These are phyloP conservation scores for Apolygus lucorum DNA, from an alignment of 1,140 invertebrate genomes.

Conservation along the genomic window DNA sequence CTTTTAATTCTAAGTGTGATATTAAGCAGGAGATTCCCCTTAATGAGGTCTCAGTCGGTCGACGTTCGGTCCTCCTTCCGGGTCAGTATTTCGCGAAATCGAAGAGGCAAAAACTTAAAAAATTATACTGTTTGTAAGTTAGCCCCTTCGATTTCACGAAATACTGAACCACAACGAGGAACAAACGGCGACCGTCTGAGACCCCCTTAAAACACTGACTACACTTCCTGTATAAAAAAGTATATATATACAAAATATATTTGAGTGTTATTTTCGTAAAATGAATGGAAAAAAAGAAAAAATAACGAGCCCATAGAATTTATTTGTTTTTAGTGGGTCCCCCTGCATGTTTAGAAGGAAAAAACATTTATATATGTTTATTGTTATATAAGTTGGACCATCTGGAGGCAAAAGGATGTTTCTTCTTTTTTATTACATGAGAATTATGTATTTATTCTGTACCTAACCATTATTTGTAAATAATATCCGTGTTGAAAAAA, in stretches of 20 bases:
- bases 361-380: not conserved
- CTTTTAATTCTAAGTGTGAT: constrained; percentile 25
- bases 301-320: not conserved
- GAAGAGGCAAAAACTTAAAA: too few relatives aligned
- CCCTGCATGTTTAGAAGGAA: not conserved
- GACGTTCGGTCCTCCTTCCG: too few relatives aligned
- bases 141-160: too few relatives aligned
- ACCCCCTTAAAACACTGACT: not conserved
- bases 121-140: too few relatives aligned
- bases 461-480: constrained; percentile 13
- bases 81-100: too few relatives aligned
- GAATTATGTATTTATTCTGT: constrained; percentile 6
- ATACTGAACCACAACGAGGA: too few relatives aligned
- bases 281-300: constrained; percentile 1
- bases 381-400: constrained; percentile 18
- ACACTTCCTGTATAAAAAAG: not conserved
- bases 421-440: not conserved
- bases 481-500: constrained; percentile 9
- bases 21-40: constrained; percentile 19
- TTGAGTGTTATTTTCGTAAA: constrained; percentile 23
- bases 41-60: too few relatives aligned
- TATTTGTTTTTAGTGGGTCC: not conserved
- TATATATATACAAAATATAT: not conserved
- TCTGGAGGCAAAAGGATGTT: not conserved
- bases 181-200: too few relatives aligned